A percentile compares a stretch with the other conserved stretches of the same genome.
phyloP scores from a whole-genome alignment of 2,888 invertebrate genomes.

The Heliconius ismenius region DNA sequence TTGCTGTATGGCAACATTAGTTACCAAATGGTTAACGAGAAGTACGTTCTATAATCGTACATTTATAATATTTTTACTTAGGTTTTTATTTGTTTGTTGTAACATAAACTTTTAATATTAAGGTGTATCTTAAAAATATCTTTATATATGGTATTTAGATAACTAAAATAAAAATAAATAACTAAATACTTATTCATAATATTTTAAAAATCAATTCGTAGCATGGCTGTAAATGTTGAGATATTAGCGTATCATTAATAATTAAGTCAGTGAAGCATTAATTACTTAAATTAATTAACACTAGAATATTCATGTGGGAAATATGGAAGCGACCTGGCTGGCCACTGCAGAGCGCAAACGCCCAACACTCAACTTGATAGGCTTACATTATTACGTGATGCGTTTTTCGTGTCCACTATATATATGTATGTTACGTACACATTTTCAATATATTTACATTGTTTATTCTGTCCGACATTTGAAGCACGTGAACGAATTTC shows the following conservation, averaged over 20 bases:
- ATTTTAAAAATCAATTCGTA: neutral
- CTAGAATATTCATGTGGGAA: constrained; percentile 16
- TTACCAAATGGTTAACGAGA: too few species aligned
- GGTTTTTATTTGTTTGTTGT: too few species aligned
- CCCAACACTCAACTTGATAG: constrained; percentile 64
- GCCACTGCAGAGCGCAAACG: constrained; percentile 15
- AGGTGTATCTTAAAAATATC: too few species aligned
- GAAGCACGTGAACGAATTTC: neutral
- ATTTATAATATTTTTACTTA: too few species aligned
- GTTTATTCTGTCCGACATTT: neutral
- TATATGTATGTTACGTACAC: constrained; percentile 59
- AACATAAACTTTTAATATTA: too few species aligned
- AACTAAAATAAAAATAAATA: too few species aligned
- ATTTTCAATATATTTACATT: constrained; percentile 12
- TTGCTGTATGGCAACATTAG: too few species aligned
- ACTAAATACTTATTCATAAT: too few species aligned
- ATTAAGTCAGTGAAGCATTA: constrained; percentile 4
- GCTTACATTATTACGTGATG: constrained; percentile 68
- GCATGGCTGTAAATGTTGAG: too few species aligned
- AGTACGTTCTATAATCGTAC: too few species aligned
- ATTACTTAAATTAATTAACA: constrained; percentile 11
- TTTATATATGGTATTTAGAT: too few species aligned
- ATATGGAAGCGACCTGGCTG: constrained; percentile 15
- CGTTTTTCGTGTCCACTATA: constrained; percentile 68
- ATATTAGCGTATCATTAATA: neutral